Conservation (phyloP, 2,797 vertebrate species). For the Notoglanidium macrostoma region DNA sequence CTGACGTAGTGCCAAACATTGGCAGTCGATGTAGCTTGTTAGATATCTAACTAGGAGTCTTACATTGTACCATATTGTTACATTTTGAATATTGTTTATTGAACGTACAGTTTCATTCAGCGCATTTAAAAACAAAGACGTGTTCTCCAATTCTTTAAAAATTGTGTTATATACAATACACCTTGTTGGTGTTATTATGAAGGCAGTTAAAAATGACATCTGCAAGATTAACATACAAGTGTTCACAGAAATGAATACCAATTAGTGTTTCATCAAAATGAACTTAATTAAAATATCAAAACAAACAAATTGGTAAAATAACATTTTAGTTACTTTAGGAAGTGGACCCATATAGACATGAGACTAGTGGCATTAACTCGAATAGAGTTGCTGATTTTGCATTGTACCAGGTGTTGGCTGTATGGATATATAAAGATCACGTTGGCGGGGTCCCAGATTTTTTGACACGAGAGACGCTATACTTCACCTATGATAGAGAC, state of each 20-base stretch:
- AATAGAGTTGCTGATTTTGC: neutral
- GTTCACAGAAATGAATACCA: neutral
- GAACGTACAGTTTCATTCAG: neutral
- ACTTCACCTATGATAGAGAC: slow-evolving; percentile 42
- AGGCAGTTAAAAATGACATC: neutral
- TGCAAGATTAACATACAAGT: neutral
- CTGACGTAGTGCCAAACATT: too few relatives aligned
- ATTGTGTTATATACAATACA: neutral
- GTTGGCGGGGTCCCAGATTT: slow-evolving; percentile 4
- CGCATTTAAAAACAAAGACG: neutral
- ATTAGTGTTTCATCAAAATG: neutral
- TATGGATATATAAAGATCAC: neutral
- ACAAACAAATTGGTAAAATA: neutral
- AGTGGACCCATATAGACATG: too few relatives aligned
- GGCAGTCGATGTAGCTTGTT: neutral
- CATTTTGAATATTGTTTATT: neutral
- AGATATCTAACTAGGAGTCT: neutral
- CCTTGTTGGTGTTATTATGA: neutral
- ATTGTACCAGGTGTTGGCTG: neutral
- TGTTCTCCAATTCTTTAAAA: neutral
- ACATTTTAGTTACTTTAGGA: neutral
- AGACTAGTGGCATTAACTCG: neutral
- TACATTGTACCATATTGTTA: neutral
- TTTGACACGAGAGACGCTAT: slow-evolving; percentile 20
- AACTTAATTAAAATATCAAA: neutral